Evolutionary conservation across 2,113 vertebrate species (phyloP).

Genomic region (Pseudopipra pipra): DNA sequence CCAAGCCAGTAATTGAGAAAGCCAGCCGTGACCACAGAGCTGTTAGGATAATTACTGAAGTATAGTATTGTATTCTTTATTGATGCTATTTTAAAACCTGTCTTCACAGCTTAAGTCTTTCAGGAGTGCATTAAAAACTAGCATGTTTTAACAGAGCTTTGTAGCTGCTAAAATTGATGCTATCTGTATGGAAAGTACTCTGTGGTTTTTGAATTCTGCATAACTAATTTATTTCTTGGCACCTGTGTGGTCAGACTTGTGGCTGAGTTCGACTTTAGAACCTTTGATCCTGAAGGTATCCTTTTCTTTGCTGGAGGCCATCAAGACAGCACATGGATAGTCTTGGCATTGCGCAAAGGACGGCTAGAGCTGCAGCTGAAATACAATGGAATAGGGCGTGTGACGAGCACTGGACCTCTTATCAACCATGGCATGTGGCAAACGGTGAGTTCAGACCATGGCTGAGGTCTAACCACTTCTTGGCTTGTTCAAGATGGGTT

Average conservation of each 20-base stretch:
- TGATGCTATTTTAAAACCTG: background rate
- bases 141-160: background rate
- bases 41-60: background rate
- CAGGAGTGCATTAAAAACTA: background rate
- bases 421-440: slow-evolving; percentile 94
- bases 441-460: slow-evolving; percentile 73
- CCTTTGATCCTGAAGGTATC: slow-evolving; percentile 92
- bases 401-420: slow-evolving; percentile 88
- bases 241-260: slow-evolving; percentile 70
- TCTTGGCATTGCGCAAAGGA: slow-evolving; percentile 87
- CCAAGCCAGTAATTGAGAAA: background rate
- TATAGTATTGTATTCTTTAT: background rate
- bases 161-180: background rate
- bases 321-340: slow-evolving; percentile 89
- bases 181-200: slow-evolving; percentile 42
- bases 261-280: slow-evolving; percentile 96
- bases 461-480: background rate
- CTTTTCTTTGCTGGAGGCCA: slow-evolving; percentile 96
- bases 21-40: background rate
- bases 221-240: slow-evolving; percentile 63
- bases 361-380: slow-evolving; percentile 92
- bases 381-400: slow-evolving; percentile 82
- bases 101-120: background rate
- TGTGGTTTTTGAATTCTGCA: slow-evolving; percentile 20
- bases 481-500: background rate